Evolutionary conservation across 2,888 invertebrate genomes (phyloP), one percentile per base, ranked within the genome.

Genomic region (Platerodrilus igneus): DNA sequence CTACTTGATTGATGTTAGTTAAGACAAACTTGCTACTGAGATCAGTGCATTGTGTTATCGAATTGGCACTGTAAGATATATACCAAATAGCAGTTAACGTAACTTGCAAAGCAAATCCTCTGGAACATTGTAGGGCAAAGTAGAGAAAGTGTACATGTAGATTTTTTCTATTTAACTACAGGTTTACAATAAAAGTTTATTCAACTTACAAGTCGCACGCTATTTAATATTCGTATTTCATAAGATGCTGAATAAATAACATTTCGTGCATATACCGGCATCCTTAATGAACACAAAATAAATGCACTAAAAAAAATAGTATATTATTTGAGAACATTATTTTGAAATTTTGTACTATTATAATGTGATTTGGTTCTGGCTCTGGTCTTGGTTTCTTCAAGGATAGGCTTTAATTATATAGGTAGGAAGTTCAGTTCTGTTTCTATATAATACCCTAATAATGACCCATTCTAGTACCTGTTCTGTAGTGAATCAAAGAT

Each of bases 301-400:
- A n/a, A 32, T 22, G 35, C 20, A 26, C 25, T 13, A 43, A 22
- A 41, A 46, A 48, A n/a, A 51, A 48, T 41, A 34, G 36, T 39
- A 42, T 47, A 45, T 51, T 47, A 51, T 51, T 51, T 48, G 48
- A 46, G 47, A 45, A 48, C 51, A 45, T 51, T 48, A 50, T 50
- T 46, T 39, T 38, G 37, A 50, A 47, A 50, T 51, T 51, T 39
- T 41, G 45, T 51, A 45, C 48, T 51, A 51, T 51, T 51, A 51
- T 51, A 51, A 51, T 45, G 51, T 47, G 41, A 51, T 51, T 51
- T 51, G 37, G 51, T 42, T 32, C 30, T 33, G 31, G 36, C 42
- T 45, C 43, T 35, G 36, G 48, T 37, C n/a, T 39, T 29, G 37
- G 38, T 39, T 37, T 39, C n/a, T n/a, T n/a, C n/a, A 37, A 44